A percentile compares a stretch with the other conserved stretches of the same genome.
Evolutionary conservation across 2,797 vertebrate genomes (phyloP).

Genomic region (Sebastes miniatus): DNA sequence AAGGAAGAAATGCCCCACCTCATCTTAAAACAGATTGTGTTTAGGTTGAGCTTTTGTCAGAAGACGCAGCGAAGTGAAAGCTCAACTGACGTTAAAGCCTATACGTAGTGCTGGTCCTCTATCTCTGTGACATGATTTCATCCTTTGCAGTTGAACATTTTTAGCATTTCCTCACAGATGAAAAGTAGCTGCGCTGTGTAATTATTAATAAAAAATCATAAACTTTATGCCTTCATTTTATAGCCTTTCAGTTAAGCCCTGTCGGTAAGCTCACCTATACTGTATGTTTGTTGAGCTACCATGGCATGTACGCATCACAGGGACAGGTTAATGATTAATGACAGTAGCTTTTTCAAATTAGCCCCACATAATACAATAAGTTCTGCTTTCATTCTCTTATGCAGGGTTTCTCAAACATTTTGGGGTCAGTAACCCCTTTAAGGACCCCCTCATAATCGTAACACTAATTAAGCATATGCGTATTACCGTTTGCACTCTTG

Average conservation of each 20-base stretch:
- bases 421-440: too few species aligned
- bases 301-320: conserved; percentile 54
- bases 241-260: conserved; percentile 11
- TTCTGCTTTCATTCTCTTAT: conserved; percentile 23
- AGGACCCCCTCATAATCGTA: too few species aligned
- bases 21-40: conserved; percentile 49
- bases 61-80: not conserved
- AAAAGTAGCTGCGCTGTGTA: not conserved
- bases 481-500: too few species aligned
- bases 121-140: not conserved
- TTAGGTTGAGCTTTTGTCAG: conserved; percentile 29
- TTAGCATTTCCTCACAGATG: not conserved
- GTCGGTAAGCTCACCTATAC: not conserved
- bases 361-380: conserved; percentile 25
- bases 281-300: conserved; percentile 52
- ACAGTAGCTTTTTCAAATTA: conserved; percentile 40
- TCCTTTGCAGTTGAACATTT: not conserved
- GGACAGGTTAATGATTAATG: conserved; percentile 67
- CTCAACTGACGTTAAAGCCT: conserved; percentile 50
- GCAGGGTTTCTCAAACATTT: not conserved
- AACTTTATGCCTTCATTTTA: conserved; percentile 20
- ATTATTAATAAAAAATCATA: conserved; percentile 39
- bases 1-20: conserved; percentile 72
- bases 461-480: too few species aligned
- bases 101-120: not conserved